phyloP scores from a whole-genome alignment of 2,113 vertebrate genomes.

The Guaruba guarouba region DNA sequence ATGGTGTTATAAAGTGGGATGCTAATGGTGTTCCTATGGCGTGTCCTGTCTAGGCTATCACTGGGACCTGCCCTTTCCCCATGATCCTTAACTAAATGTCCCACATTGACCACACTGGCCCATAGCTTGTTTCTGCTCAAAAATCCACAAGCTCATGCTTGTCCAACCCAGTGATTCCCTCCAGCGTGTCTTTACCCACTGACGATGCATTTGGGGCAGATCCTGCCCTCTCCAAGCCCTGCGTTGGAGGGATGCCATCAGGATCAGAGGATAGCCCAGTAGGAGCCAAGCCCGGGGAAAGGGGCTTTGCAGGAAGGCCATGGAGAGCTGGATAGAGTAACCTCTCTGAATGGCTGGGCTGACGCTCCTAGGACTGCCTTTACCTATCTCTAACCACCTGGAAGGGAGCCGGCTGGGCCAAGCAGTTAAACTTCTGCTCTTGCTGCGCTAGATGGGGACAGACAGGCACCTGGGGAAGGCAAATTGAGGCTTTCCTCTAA shows the following conservation, averaged over 20 bases:
- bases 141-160: neutral
- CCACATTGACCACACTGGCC: fast-evolving
- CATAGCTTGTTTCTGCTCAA: neutral
- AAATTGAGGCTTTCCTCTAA: neutral
- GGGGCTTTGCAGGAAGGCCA: neutral
- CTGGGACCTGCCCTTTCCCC: neutral
- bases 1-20: neutral
- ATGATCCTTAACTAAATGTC: neutral
- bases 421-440: neutral
- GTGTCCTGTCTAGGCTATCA: too few relatives aligned
- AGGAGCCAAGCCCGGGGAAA: neutral
- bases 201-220: fast-evolving
- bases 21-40: neutral
- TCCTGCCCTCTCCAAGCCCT: neutral
- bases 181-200: fast-evolving
- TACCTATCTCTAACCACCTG: neutral
- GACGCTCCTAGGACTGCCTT: neutral
- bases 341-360: neutral
- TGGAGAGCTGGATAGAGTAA: neutral
- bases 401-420: neutral
- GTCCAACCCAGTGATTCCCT: neutral
- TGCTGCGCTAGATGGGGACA: neutral
- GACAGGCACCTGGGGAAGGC: neutral
- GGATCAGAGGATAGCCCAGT: neutral
- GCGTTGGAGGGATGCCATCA: fast-evolving